Conservation (phyloP, 2,113 vertebrate genomes). For the Entelurus aequoreus region DNA sequence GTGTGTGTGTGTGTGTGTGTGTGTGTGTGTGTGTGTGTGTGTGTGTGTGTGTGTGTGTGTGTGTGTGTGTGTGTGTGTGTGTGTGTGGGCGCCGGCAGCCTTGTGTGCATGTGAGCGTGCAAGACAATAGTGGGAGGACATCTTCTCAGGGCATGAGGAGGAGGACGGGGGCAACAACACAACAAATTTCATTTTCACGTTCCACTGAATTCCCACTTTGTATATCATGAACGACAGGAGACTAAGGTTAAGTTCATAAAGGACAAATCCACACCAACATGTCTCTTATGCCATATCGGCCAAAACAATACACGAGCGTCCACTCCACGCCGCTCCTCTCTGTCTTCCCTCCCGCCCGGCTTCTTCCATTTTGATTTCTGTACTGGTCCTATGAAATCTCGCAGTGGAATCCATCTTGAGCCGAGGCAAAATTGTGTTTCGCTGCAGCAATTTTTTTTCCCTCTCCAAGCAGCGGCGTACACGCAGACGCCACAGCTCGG, state of each 20-base stretch:
- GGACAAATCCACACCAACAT: constrained; percentile 2
- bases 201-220: background rate
- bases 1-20: constrained; percentile 10
- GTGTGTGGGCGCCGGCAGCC: background rate
- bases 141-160: constrained; percentile 29
- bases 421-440: constrained; percentile 66
- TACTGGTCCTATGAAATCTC: constrained; percentile 65
- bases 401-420: constrained; percentile 72
- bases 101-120: constrained; percentile 19
- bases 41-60: constrained; percentile 12
- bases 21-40: constrained; percentile 24
- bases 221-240: background rate
- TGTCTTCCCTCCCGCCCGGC: constrained; percentile 46
- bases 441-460: constrained; percentile 57
- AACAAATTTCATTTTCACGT: background rate
- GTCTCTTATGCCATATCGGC: constrained; percentile 6
- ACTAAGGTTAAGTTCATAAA: constrained; percentile 1
- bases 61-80: constrained; percentile 18
- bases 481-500: constrained; percentile 55
- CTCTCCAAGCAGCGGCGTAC: constrained; percentile 55
- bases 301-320: constrained; percentile 37
- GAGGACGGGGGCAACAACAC: constrained; percentile 22
- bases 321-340: constrained; percentile 37
- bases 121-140: constrained; percentile 47
- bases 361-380: constrained; percentile 73